A percentile compares a stretch with the other conserved stretches of the same genome.
phyloP scores from a whole-genome alignment of 2,113 vertebrate genomes.

The Phrynosoma blainvillii region DNA sequence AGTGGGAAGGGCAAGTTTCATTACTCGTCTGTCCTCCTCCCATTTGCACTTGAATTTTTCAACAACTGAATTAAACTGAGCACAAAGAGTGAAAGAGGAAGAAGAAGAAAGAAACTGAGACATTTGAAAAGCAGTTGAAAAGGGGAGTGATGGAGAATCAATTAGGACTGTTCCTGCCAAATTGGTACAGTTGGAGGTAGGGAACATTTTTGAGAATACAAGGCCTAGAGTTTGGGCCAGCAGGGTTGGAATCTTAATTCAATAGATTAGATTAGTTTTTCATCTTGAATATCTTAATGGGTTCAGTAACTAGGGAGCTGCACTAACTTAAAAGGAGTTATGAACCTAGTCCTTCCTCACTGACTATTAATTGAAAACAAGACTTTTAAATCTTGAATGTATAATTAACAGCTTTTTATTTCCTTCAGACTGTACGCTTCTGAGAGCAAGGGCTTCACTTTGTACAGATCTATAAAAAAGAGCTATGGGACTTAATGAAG shows the following conservation, averaged over 20 bases:
- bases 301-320: background rate
- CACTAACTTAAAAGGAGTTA: conserved; percentile 11
- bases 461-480: conserved; percentile 33
- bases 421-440: conserved; percentile 39
- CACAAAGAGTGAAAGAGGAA: too few species aligned
- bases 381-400: conserved; percentile 54
- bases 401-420: conserved; percentile 49
- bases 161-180: too few species aligned
- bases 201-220: background rate
- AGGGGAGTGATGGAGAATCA: too few species aligned
- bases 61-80: too few species aligned
- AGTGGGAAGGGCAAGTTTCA: background rate
- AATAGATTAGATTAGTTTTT: background rate
- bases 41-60: too few species aligned
- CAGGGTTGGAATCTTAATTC: background rate
- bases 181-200: too few species aligned
- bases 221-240: background rate
- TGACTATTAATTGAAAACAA: conserved; percentile 49
- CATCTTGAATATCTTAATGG: background rate
- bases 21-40: too few species aligned
- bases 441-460: conserved; percentile 22
- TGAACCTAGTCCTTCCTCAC: background rate
- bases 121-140: too few species aligned
- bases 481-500: conserved; percentile 60
- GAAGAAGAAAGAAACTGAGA: too few species aligned